These are phyloP conservation scores for Steatornis caripensis DNA, from an alignment of 2,113 vertebrate genomes.

Conservation along the genomic window DNA sequence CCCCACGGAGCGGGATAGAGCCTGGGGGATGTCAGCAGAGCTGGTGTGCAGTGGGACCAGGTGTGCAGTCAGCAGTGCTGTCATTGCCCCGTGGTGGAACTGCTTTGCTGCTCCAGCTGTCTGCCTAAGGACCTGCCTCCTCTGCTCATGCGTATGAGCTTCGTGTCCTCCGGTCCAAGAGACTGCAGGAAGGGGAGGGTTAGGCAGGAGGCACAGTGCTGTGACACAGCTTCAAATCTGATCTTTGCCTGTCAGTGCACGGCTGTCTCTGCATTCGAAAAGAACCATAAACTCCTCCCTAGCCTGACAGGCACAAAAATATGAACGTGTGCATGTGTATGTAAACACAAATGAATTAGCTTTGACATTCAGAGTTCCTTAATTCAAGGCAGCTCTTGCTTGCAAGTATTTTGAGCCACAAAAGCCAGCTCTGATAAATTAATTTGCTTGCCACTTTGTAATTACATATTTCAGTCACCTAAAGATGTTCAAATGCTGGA, in stretches of 20 bases:
- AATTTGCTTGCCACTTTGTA: not conserved
- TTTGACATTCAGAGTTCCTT: not conserved
- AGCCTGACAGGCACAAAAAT: not conserved
- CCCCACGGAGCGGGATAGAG: rapidly evolving
- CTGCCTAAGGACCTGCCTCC: not conserved
- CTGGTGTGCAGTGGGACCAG: rapidly evolving
- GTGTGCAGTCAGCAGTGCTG: not conserved
- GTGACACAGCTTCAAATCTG: not conserved
- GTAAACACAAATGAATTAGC: not conserved
- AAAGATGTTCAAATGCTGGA: constrained; percentile 46
- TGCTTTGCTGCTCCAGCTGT: not conserved
- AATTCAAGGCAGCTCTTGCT: not conserved
- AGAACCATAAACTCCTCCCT: not conserved
- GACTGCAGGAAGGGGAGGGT: not conserved
- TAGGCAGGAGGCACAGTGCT: not conserved
- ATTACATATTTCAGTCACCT: constrained; percentile 15
- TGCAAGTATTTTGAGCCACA: not conserved
- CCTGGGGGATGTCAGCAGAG: not conserved
- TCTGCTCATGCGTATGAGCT: rapidly evolving
- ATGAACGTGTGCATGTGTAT: rapidly evolving
- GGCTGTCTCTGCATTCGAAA: not conserved
- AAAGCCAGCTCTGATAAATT: not conserved
- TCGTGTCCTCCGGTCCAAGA: not conserved
- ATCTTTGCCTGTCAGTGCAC: not conserved
- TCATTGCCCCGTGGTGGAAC: rapidly evolving